Evolutionary conservation across 2,113 vertebrate species (phyloP), one percentile per base, ranked within the genome.

Genomic region (Coryphaenoides rupestris): DNA sequence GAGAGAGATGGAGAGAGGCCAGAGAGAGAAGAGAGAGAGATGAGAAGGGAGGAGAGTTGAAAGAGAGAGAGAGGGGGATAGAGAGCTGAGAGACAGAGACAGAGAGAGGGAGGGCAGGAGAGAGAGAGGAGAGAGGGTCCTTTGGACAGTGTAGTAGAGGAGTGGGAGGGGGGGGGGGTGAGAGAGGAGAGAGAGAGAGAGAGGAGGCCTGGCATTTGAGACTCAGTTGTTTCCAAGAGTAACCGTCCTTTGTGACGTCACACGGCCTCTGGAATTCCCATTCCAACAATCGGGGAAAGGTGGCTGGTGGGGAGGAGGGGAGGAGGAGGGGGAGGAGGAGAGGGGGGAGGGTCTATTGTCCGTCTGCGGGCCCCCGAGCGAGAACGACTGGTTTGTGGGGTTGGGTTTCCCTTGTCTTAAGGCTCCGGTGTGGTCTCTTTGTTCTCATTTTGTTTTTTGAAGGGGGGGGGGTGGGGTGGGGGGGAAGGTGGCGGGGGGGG

Each of bases 381-480:
- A 45, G 86, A 78, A 59, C 0, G 68, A 83, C 87, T 21, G 71
- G 82, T 86, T 75, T 53, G 13, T 19, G 13, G 1, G 12, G 21
- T 21, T 55, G 54, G 14, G 21, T 22, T 22, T 15, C 7, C 21
- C 15, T 10, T 19, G 50, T n/a, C 52, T 12, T n/a, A n/a, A n/a
- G n/a, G n/a, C n/a, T n/a, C n/a, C n/a, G n/a, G n/a, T n/a, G n/a
- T n/a, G n/a, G n/a, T n/a, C n/a, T n/a, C n/a, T n/a, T n/a, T n/a
- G n/a, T n/a, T n/a, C n/a, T n/a, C n/a, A n/a, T n/a, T n/a, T n/a
- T n/a, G n/a, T n/a, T n/a, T 49, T 14, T 5, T 49, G 40, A 47
- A 47, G 16, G 10, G 46, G 10, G 16, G 10, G 16, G 46, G 10
- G 16, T 47, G 16, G 2, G 10, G 10, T 47, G 16, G 46, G 10